A percentile compares a stretch with the other conserved stretches of the same genome.
These are phyloP conservation scores for Palythoa grandiflora DNA, from an alignment of 92 coral and sea anemone species.

Conservation along the genomic window DNA sequence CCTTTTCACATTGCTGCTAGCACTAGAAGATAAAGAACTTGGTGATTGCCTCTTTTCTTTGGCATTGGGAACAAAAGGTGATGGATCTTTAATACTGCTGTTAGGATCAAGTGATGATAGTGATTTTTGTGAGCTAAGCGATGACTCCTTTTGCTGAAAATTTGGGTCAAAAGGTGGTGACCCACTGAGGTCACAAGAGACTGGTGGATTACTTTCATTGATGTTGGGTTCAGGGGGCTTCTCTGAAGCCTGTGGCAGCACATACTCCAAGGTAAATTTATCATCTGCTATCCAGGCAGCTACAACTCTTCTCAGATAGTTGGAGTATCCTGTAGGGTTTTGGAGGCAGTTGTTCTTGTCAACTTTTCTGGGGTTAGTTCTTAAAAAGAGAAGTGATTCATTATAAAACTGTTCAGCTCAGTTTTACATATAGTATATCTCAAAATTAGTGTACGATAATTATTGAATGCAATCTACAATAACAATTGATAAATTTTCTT, in stretches of 20 bases:
- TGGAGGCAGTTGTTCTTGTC: neutral
- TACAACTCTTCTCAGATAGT: neutral
- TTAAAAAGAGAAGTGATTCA: neutral
- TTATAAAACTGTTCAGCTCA: neutral
- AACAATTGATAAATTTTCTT: neutral
- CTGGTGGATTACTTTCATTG: neutral
- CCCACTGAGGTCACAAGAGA: neutral
- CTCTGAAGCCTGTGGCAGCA: neutral
- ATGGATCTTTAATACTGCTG: neutral
- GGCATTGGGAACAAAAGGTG: neutral
- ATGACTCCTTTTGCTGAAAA: neutral
- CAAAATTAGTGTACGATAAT: neutral
- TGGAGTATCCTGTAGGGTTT: neutral
- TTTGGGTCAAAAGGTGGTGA: neutral
- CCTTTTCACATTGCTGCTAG: neutral
- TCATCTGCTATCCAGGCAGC: neutral
- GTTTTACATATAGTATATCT: neutral
- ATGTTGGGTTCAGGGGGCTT: too few relatives aligned
- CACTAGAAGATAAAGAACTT: neutral
- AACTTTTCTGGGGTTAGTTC: neutral
- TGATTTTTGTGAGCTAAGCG: neutral
- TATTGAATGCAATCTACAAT: neutral
- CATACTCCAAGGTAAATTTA: neutral
- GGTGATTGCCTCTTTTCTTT: neutral
- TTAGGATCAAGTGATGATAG: neutral